A percentile compares a stretch with the other conserved stretches of the same genome.
Conservation (phyloP, 2,797 vertebrate genomes). For the Acrossocheilus fasciatus region DNA sequence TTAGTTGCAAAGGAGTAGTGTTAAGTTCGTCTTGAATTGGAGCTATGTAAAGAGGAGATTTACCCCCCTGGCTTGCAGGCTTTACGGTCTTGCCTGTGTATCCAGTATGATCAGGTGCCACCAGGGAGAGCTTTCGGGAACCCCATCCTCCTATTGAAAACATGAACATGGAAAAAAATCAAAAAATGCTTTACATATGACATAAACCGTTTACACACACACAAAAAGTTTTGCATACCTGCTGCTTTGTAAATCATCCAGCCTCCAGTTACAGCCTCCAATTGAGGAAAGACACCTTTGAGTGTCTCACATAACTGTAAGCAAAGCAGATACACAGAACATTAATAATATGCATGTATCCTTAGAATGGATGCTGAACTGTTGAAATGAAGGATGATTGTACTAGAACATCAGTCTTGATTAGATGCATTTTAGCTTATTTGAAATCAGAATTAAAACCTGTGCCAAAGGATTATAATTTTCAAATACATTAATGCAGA, state of each 20-base stretch:
- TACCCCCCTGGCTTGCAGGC: conserved; percentile 38
- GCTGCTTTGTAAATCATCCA: conserved; percentile 41
- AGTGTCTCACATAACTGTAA: conserved; percentile 49
- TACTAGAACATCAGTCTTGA: not conserved
- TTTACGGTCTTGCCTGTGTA: conserved; percentile 44
- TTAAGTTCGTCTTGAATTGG: conserved; percentile 43
- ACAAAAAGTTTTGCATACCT: conserved; percentile 29
- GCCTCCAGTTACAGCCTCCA: conserved; percentile 31
- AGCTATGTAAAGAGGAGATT: conserved; percentile 34
- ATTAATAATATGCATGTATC: conserved; percentile 1
- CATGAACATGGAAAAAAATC: not conserved
- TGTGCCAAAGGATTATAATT: too few relatives aligned
- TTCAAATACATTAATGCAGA: too few relatives aligned
- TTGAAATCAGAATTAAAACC: not conserved
- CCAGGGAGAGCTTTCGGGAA: conserved; percentile 34
- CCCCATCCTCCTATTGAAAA: conserved; percentile 46
- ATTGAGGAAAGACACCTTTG: conserved; percentile 35
- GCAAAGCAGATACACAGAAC: conserved; percentile 19
- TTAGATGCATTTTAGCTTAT: not conserved
- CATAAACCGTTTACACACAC: not conserved
- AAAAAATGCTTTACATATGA: not conserved
- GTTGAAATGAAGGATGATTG: not conserved
- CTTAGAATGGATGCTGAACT: not conserved
- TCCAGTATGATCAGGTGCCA: conserved; percentile 47
- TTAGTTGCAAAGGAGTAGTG: conserved; percentile 41